A percentile compares a stretch with the other conserved stretches of the same genome.
These are phyloP conservation scores for Cyprinodon diabolis DNA, from an alignment of 2,797 vertebrate species.

Conservation along the genomic window DNA sequence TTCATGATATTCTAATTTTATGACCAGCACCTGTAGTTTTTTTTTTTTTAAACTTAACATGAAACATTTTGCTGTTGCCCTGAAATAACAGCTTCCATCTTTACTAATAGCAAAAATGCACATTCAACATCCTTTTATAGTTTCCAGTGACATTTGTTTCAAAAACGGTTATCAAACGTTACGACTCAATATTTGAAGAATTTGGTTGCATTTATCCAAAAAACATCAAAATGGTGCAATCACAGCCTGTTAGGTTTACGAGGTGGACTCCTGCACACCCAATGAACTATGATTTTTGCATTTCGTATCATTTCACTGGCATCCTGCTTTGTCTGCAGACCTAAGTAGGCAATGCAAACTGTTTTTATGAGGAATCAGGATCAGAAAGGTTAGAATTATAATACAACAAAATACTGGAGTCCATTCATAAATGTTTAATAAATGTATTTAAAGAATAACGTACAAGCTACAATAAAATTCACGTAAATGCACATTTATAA, in stretches of 20 bases:
- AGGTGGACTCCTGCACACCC: conserved; percentile 48
- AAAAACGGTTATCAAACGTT: conserved; percentile 3
- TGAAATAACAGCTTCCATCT: no score
- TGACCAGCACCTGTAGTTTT: no score
- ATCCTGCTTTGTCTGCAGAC: conserved; percentile 52
- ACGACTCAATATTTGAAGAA: conserved; percentile 9
- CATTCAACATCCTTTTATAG: not conserved
- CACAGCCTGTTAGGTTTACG: conserved; percentile 8
- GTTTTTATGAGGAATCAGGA: conserved; percentile 19
- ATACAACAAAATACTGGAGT: no score
- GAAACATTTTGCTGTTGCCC: not conserved
- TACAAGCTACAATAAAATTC: no score
- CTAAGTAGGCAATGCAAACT: conserved; percentile 49
- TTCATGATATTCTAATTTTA: no score
- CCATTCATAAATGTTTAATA: no score
- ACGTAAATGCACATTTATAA: no score
- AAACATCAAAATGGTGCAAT: conserved; percentile 38
- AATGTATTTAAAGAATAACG: no score
- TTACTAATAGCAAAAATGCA: not conserved
- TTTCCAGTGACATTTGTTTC: not conserved
- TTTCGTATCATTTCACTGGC: conserved; percentile 43
- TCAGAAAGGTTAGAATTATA: no score
- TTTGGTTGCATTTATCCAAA: conserved; percentile 36
- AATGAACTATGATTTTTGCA: conserved; percentile 56
- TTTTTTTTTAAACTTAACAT: not conserved